Evolutionary conservation across 2,113 vertebrate genomes (phyloP), one percentile per base, ranked within the genome.

Genomic region (Stigmatopora argus): DNA sequence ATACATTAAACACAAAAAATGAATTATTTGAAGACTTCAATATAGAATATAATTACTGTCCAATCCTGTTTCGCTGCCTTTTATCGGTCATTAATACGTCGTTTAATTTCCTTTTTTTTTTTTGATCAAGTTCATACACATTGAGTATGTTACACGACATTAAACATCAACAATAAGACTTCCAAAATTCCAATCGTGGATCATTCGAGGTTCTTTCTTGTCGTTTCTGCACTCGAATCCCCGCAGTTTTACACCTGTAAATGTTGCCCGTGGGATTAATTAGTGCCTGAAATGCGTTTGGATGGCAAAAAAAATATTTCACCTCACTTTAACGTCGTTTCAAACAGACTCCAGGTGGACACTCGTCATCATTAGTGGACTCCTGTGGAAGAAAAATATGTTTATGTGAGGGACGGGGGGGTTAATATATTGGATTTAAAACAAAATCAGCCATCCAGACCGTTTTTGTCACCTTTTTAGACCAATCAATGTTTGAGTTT

Each of bases 281-380:
- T 12, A 1, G 7, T 5, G 4, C 19, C 3, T 26, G 23, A 60
- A 60, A 2, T 41, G 46, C 49, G 7, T 14, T 18, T 7, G 12
- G 46, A 12, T 11, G 15, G 5, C 0, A 5, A 51, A 31, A 11
- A 4, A 11, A n/a, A 14, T 5, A 3, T 46, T 21, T 8, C 48
- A 4, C 75, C 78, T 90, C 96, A 94, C 94, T 97, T 93, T 79
- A 94, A 89, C 92, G 83, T 89, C 89, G 73, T 92, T 93, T 75
- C 94, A 88, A 82, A 90, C 88, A 66, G 85, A 86, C 83, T 93
- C 93, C 45, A 93, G 93, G 71, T 92, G 73, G 90, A 91, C 53
- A 93, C 90, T 94, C 89, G 95, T 96, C 76, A 94, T 92, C 91
- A 95, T 87, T 18, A 92, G 92, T 70, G 92, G 91, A 74, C 92